Base-by-base conservation (phyloP, 2,888 invertebrate genomes). In the Boloria selene region DNA sequence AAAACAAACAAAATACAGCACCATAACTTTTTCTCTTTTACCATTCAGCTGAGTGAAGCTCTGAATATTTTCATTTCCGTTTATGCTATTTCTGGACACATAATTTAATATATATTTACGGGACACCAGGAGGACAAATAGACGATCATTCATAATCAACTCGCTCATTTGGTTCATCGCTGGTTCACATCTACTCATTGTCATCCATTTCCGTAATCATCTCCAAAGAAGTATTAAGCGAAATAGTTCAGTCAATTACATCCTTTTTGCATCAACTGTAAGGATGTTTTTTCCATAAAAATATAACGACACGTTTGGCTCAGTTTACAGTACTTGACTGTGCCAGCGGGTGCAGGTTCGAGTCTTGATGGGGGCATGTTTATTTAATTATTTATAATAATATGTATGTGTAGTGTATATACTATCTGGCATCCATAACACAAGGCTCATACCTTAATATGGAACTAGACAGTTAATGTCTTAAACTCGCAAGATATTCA, bases 101-200 rank as follows among this genome's bases (percentile, higher is more conserved):
- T 18, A 44, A 55, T 38, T 38, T 38, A 44, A 16, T 56, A n/a
- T 45, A 45, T 22, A 13, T 22, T 56, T 56, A 22, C 16, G n/a
- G 26, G 56, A n/a, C 5, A n/a, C n/a, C 5, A n/a, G 13, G 14
- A 50, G 14, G 16, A 58, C 52, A 61, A 42, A 50, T 16, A 54
- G 14, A 42, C 50, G 18, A 68, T 68, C 65, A 51, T 38, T 68
- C 68, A 55, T 54, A 68, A 68, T 68, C 61, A 68, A 65, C 59
- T 61, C 47, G 17, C 18, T 14, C 42, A 50, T 68, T 61, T 59
- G 54, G 55, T 50, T 65, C 68, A 65, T 68, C 61, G 31, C 10
- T 54, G 50, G 52, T 42, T 44, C 50, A 16, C 62, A 54, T 62
- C 53, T 63, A 38, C 42, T 52, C 4, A 31, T 52, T 22, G 44